Percentiles rank a stretch among this genome's conserved stretches.
These are phyloP conservation scores for Stichopus chloronotus DNA, from an alignment of 35 echinoderm and acorn worm species.

Conservation along the genomic window DNA sequence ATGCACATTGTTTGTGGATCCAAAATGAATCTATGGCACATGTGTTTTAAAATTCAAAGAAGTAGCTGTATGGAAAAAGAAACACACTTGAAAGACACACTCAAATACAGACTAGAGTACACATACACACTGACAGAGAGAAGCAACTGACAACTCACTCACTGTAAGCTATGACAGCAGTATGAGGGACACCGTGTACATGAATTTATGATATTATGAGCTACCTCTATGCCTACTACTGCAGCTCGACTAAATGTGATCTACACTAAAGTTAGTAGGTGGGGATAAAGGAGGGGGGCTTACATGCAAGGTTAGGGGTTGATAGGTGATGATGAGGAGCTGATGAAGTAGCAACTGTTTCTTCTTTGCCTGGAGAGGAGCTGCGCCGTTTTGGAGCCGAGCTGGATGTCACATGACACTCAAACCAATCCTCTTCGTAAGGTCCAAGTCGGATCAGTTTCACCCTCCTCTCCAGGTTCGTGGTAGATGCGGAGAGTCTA, in stretches of 20 bases:
- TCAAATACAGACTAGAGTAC: neutral
- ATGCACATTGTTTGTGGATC: too few relatives aligned
- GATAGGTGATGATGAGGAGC: conserved; percentile 55
- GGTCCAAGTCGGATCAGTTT: conserved; percentile 55
- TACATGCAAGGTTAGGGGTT: conserved; percentile 67
- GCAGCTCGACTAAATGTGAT: neutral
- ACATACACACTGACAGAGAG: neutral
- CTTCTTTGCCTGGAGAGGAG: conserved; percentile 61
- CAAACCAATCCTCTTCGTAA: conserved; percentile 51
- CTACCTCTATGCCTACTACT: neutral
- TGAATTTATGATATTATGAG: neutral
- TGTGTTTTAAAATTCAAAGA: too few relatives aligned
- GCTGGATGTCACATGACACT: conserved; percentile 43
- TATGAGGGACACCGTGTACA: neutral
- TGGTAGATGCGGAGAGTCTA: conserved; percentile 27
- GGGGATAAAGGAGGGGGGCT: conserved; percentile 51
- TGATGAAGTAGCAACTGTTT: neutral
- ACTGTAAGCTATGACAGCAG: neutral
- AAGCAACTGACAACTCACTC: neutral
- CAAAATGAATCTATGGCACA: too few relatives aligned
- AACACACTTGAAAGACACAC: neutral
- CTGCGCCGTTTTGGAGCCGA: conserved; percentile 21
- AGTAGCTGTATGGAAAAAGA: neutral
- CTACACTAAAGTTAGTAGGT: conserved; percentile 53
- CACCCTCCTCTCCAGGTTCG: conserved; percentile 48